Conservation (phyloP, 2,113 vertebrate species). For the Alexandromys fortis region DNA sequence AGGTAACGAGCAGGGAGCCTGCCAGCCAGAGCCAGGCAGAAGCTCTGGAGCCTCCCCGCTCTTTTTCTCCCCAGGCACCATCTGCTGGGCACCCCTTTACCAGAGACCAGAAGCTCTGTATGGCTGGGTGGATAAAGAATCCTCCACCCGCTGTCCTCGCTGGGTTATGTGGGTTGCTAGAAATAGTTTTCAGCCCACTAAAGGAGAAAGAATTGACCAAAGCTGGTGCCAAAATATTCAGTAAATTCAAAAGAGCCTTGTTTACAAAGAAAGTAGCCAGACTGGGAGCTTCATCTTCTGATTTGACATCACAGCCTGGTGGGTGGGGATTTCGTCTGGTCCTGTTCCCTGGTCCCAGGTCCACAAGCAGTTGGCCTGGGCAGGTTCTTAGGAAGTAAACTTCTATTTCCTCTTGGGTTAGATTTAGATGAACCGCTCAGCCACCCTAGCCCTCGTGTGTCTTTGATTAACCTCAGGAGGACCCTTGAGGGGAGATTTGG, state of each 20-base stretch:
- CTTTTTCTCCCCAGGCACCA: too few relatives aligned
- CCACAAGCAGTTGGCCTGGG: background rate
- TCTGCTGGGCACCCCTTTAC: background rate
- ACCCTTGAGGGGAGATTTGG: background rate
- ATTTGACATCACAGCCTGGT: conserved; percentile 64
- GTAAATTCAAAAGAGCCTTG: conserved; percentile 73
- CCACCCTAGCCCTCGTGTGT: background rate
- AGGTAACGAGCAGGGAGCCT: background rate
- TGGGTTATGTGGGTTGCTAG: conserved; percentile 58
- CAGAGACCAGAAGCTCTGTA: background rate
- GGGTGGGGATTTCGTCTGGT: conserved; percentile 2
- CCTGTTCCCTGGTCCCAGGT: background rate
- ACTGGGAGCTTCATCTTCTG: conserved; percentile 66
- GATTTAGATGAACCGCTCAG: background rate
- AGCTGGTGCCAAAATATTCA: conserved; percentile 71
- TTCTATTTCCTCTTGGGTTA: background rate
- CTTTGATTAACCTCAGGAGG: background rate
- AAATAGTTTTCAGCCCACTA: conserved; percentile 58
- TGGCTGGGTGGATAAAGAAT: background rate
- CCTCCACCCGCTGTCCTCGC: background rate
- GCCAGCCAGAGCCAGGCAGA: background rate
- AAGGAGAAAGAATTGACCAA: conserved; percentile 56
- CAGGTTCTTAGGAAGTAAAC: background rate
- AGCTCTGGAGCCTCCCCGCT: background rate
- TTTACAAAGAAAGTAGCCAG: conserved; percentile 46